Base-by-base conservation (phyloP, 2,888 invertebrate genomes). In the Volucella inanis region DNA sequence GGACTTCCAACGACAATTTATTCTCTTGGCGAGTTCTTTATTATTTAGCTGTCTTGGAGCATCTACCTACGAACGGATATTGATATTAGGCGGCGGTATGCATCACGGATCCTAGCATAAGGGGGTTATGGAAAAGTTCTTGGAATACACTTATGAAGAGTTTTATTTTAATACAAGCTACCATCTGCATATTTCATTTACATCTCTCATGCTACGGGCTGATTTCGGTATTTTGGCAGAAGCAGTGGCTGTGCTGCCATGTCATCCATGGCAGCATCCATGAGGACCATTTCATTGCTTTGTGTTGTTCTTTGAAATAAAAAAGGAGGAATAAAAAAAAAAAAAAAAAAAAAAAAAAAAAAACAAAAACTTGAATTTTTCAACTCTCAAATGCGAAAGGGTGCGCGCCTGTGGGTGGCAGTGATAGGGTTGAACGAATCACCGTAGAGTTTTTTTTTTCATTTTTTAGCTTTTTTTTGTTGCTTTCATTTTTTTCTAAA, bases 151-250 rank as follows among this genome's bases (percentile, higher is more conserved):
- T 82, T 87, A 87, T 82, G 82, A 82, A 86, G 78, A 82, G 78
- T 87, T 86, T 86, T 86, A 82, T 82, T 86, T 86, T 86, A 74
- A 78, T 74, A 87, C 80, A 82, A 79, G 81, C 85, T 78, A 87
- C 87, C 88, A 88, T 88, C 87, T 88, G 88, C 88, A 88, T 88
- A 87, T 88, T 88, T 87, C 87, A 88, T 88, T 87, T 88, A 87
- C 87, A 87, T 85, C 88, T 87, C 88, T 87, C 87, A 87, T 87
- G 87, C 87, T 77, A 59, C 31, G 41, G 6, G 31, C 31, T 31
- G 6, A 31, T 6, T 31, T 31, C 6, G 0, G 31, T 31, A 31
- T 31, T 31, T 31, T 31, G 31, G 6, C 31, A 22, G 6, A 31
- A 31, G 49, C 67, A 41, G 10, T 39, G 43, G 55, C 61, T 15